Evolutionary conservation across 2,113 vertebrate genomes (phyloP).

Genomic region (Atractosteus spatula): DNA sequence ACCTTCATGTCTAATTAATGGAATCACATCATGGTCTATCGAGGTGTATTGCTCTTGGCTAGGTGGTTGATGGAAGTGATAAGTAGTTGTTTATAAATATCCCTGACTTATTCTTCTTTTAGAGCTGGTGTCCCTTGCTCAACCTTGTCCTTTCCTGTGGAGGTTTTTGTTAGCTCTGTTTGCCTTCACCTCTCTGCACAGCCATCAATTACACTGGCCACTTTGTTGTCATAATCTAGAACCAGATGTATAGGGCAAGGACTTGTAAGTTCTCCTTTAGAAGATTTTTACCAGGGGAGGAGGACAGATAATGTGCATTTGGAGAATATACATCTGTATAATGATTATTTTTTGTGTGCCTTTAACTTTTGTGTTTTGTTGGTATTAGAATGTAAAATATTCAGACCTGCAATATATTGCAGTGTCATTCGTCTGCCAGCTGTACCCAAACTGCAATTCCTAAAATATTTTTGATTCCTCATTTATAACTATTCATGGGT

Average conservation of each 20-base stretch:
- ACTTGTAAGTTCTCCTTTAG: slow-evolving; percentile 9
- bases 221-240: slow-evolving; percentile 37
- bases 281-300: background rate
- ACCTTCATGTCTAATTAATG: slow-evolving; percentile 63
- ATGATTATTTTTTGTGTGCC: too few relatives aligned
- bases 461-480: too few relatives aligned
- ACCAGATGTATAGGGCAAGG: slow-evolving; percentile 35
- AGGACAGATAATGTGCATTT: too few relatives aligned
- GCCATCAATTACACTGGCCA: slow-evolving; percentile 36
- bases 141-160: slow-evolving; percentile 52
- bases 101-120: slow-evolving; percentile 61
- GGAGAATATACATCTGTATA: too few relatives aligned
- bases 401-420: too few relatives aligned
- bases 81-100: slow-evolving; percentile 72
- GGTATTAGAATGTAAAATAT: too few relatives aligned
- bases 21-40: slow-evolving; percentile 45
- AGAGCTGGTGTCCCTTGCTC: slow-evolving; percentile 53
- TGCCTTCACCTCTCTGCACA: slow-evolving; percentile 25
- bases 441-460: too few relatives aligned
- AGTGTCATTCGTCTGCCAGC: too few relatives aligned
- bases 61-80: slow-evolving; percentile 61
- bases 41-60: slow-evolving; percentile 61
- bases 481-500: too few relatives aligned
- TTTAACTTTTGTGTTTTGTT: too few relatives aligned
- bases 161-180: slow-evolving; percentile 17